Base-by-base conservation (phyloP, 2,888 invertebrate species). In the Myopa testacea region DNA sequence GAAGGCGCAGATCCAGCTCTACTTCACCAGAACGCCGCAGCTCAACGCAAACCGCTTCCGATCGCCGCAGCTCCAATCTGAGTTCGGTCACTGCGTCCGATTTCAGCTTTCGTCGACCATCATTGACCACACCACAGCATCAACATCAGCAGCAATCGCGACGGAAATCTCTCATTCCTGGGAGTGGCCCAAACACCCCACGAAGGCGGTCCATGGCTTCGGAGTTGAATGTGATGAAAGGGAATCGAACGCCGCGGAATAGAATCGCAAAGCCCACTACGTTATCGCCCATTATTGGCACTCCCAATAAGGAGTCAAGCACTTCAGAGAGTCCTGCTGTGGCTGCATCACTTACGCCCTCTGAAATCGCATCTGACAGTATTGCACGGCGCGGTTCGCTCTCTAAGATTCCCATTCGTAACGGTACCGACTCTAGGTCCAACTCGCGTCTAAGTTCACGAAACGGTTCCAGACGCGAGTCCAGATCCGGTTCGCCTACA, bases 241-340 rank as follows among this genome's bases (percentile, higher is more conserved):
- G 75, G 8, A 76, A 12, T 40, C 81, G 80, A 3, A 73, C 79
- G 3, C 45, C 84, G 14, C 84, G 87, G 3, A 82, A 86, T 0
- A 87, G 88, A 80, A 85, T 89, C 62, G 86, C 84, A 8, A 89
- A 88, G 65, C 89, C 89, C 14, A 85, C 86, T 37, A 88, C 88
- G 1, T 80, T 90, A 2, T 90, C 89, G 0, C 89, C 89, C 0
- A 90, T 90, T 16, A 87, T 89, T 72, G 89, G 89, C 1, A 90
- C 89, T 0, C 89, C 89, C 4, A 90, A 90, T 76, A 89, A 88
- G 79, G 89, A 90, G 37, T 81, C 85, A 75, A 83, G 86, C 55
- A 82, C 84, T 16, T 82, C 82, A 0, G 85, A 85, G 37, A 87
- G 88, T 81, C 85, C 87, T 0, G 73, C 82, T 4, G 52, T 50